These are phyloP conservation scores for Aricia agestis DNA, from an alignment of 1,140 invertebrate genomes.

Conservation along the genomic window DNA sequence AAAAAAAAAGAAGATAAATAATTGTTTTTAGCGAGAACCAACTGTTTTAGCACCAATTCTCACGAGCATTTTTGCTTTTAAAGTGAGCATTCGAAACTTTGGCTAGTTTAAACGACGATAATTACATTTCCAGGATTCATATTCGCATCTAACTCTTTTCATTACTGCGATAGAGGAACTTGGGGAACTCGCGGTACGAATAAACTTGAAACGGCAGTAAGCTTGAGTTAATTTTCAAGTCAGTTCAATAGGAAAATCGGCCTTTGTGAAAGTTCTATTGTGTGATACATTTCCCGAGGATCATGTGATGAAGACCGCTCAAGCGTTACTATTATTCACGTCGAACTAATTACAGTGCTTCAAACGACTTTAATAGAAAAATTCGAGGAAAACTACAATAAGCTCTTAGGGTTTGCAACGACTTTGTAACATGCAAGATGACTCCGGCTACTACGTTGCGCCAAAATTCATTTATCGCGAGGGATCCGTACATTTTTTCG, in stretches of 20 bases:
- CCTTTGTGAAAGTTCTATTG: slow-evolving; percentile 64
- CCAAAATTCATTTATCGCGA: too few relatives aligned
- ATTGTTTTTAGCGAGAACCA: not conserved
- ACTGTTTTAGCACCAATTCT: not conserved
- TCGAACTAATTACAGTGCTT: not conserved
- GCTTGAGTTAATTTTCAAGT: slow-evolving; percentile 52
- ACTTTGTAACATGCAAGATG: too few relatives aligned
- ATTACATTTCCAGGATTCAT: not conserved
- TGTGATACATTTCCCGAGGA: slow-evolving; percentile 37
- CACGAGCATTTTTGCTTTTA: not conserved
- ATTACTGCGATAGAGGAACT: slow-evolving; percentile 68
- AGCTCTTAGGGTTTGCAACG: not conserved
- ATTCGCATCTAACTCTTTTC: slow-evolving; percentile 53
- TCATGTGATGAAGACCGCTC: slow-evolving; percentile 29
- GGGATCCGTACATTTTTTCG: too few relatives aligned
- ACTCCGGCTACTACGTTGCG: too few relatives aligned
- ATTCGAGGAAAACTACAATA: not conserved
- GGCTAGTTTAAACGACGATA: not conserved
- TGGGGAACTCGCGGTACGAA: slow-evolving; percentile 53
- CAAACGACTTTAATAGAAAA: not conserved
- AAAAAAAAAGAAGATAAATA: too few relatives aligned
- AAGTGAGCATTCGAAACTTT: not conserved
- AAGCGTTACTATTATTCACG: slow-evolving; percentile 25
- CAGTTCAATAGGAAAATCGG: slow-evolving; percentile 70
- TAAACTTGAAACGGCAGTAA: slow-evolving; percentile 25